Conservation (phyloP, 2,888 invertebrate genomes). For the Malachius bipustulatus region DNA sequence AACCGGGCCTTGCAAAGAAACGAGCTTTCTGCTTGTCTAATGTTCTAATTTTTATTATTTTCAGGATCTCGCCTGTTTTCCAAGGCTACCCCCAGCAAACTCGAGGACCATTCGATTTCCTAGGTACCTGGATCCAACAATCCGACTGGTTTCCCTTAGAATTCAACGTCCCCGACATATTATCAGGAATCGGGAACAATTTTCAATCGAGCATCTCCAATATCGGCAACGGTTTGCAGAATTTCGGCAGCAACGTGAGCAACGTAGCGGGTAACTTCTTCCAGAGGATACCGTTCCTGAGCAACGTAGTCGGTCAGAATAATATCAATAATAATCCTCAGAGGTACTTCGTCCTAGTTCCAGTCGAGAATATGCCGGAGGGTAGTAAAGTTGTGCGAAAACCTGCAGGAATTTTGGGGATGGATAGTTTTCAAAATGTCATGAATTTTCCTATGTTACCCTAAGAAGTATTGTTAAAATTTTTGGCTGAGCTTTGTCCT, state of each 20-base stretch:
- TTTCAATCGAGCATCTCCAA: constrained; percentile 14
- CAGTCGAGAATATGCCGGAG: constrained; percentile 1
- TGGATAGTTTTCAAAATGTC: no score
- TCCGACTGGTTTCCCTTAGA: constrained; percentile 50
- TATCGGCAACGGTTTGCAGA: constrained; percentile 12
- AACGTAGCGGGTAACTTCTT: constrained; percentile 16
- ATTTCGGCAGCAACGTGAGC: constrained; percentile 3
- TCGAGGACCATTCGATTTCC: constrained; percentile 26
- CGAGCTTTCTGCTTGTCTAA: no score
- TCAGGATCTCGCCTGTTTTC: constrained; percentile 10
- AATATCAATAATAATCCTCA: constrained; percentile 5
- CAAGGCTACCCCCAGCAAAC: constrained; percentile 11
- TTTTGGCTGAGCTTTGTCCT: no score
- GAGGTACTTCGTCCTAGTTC: constrained; percentile 6
- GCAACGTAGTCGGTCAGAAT: not conserved
- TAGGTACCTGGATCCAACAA: constrained; percentile 39
- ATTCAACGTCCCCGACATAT: constrained; percentile 49
- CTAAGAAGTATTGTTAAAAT: no score
- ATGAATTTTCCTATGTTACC: no score
- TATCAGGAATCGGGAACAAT: constrained; percentile 30
- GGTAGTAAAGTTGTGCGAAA: no score
- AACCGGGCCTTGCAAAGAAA: no score
- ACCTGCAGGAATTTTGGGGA: no score
- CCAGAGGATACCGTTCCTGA: constrained; percentile 10
- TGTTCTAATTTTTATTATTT: constrained; percentile 7